Conservation (phyloP, 2,113 vertebrate species). For the Cheilinus undulatus region DNA sequence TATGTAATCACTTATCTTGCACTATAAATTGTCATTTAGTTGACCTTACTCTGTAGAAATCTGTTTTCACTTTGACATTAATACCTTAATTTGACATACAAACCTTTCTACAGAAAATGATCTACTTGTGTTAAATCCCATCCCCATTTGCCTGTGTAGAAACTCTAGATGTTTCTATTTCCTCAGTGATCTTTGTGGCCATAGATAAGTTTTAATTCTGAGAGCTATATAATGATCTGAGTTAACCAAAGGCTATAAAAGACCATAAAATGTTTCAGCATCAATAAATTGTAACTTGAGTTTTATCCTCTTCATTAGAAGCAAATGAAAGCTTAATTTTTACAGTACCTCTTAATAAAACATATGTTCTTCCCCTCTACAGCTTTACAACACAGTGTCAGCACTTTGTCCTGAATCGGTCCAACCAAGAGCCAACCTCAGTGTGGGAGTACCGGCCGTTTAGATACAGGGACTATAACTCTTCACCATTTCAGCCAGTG, state of each 20-base stretch:
- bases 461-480: not conserved
- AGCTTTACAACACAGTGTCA: slow-evolving; percentile 24
- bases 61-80: too few species aligned
- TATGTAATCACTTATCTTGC: too few species aligned
- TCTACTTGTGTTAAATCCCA: too few species aligned
- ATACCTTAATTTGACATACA: too few species aligned
- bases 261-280: slow-evolving; percentile 1
- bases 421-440: slow-evolving; percentile 3
- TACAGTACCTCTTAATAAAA: not conserved
- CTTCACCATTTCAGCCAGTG: slow-evolving; percentile 5
- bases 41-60: too few species aligned
- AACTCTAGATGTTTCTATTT: slow-evolving; percentile 2
- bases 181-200: slow-evolving; percentile 15
- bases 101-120: too few species aligned
- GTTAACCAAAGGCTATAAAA: slow-evolving; percentile 29
- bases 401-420: slow-evolving; percentile 10
- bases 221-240: not conserved
- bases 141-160: not conserved
- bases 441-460: not conserved
- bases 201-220: slow-evolving; percentile 1
- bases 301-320: not conserved
- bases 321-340: too few species aligned
- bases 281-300: slow-evolving; percentile 24
- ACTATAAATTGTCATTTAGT: too few species aligned
- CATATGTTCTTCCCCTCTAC: slow-evolving; percentile 8